phyloP scores from a whole-genome alignment of 2,888 invertebrate genomes.

The Leptarthrus brevirostris region DNA sequence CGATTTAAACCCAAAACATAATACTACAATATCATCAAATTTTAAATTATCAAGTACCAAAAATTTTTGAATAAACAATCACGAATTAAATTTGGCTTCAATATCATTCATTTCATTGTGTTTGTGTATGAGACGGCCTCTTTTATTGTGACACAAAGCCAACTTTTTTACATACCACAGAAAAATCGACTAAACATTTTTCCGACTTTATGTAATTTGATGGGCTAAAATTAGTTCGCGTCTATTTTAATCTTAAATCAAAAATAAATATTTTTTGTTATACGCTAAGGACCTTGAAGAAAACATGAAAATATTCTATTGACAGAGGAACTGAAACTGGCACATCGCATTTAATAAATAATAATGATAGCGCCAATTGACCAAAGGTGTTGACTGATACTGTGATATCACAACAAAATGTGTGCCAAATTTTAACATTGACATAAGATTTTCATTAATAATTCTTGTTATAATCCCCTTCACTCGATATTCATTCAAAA shows the following conservation, averaged over 20 bases:
- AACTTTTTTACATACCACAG: too few relatives aligned
- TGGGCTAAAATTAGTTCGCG: neutral
- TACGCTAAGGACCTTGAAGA: neutral
- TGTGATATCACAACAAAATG: neutral
- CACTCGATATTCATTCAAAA: neutral
- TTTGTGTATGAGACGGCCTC: too few relatives aligned
- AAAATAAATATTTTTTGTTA: neutral
- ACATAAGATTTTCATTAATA: neutral
- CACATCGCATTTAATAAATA: neutral
- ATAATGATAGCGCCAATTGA: neutral
- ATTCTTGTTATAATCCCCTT: neutral
- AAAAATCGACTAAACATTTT: too few relatives aligned
- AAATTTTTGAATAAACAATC: too few relatives aligned
- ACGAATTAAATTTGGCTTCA: too few relatives aligned
- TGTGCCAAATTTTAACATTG: neutral
- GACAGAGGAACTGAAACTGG: neutral
- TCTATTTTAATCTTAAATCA: neutral
- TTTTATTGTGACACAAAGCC: too few relatives aligned
- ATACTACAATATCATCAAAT: too few relatives aligned
- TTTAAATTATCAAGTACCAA: too few relatives aligned
- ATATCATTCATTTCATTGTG: too few relatives aligned
- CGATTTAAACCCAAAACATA: too few relatives aligned
- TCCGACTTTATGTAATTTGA: too few relatives aligned
- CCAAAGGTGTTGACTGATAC: neutral
- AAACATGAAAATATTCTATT: neutral